Base-by-base conservation (phyloP, 2,113 vertebrate species). In the Rhabdornis inornatus region DNA sequence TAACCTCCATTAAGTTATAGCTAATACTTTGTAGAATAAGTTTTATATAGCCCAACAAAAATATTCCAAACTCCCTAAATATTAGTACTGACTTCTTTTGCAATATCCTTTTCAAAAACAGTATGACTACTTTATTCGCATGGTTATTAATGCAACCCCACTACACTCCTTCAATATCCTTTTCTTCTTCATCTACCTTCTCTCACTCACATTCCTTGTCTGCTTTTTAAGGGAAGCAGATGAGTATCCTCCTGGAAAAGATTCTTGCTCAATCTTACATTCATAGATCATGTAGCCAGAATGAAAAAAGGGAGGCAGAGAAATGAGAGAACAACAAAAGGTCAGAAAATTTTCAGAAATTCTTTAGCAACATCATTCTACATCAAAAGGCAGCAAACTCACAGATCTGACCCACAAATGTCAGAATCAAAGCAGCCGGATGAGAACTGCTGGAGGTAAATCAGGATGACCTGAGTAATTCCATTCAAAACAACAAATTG, bases 371-470 rank as follows among this genome's bases (percentile, higher is more conserved):
- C 30, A 69, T 55, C 33, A 37, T 39, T 83, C 33, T 53, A 39
- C 47, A 90, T 76, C 45, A 87, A 66, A 84, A 94, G 83, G 21
- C 84, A 87, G 33, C 3, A 7, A 95, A 77, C 42, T 83, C 13
- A 3, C 33, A 76, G 47, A 92, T 30, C 37, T 86, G 87, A 92
- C 49, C 59, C 63, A 89, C 30, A 89, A 93, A 94, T 16, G 55
- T 64, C 87, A 85, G n/a, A 81, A 94, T 95, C 52, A 88, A 69
- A 79, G 79, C 74, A 95, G 59, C 31, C 9, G 4, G 52, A 75
- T 85, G 47, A 96, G 56, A 90, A 93, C n/a, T 68, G 70, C 60
- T 94, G 70, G 33, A 89, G 80, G 87, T 72, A 87, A 95, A 95
- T 83, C 59, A 52, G 28, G 39, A 84, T 68, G 50, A 42, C 64